Evolutionary conservation across 2,113 vertebrate genomes (phyloP).

Genomic region (Paramisgurnus dabryanus): DNA sequence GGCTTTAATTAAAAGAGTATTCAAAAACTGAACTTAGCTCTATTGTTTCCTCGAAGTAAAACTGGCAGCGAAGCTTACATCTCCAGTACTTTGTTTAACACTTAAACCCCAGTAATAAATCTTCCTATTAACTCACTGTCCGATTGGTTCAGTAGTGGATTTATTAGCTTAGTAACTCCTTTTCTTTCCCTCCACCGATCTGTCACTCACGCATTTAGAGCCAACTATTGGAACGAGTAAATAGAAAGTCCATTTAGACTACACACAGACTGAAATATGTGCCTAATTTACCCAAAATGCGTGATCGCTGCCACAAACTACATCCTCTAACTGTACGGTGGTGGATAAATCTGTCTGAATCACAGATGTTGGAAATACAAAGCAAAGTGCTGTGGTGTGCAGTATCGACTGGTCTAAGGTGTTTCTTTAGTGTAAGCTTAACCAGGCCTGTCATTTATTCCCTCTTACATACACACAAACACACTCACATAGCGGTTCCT

Average conservation of each 20-base stretch:
- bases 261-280: not conserved
- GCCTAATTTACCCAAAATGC: not conserved
- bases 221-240: constrained; percentile 17
- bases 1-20: not conserved
- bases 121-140: constrained; percentile 3
- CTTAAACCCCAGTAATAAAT: constrained; percentile 21
- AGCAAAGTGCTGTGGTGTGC: not conserved
- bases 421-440: constrained; percentile 17
- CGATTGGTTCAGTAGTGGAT: constrained; percentile 6
- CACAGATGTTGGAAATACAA: not conserved
- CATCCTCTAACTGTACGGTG: not conserved
- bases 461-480: not conserved
- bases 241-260: not conserved
- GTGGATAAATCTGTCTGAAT: not conserved
- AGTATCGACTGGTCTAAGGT: not conserved
- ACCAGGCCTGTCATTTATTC: not conserved
- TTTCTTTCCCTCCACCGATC: not conserved
- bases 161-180: constrained; percentile 40
- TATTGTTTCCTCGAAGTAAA: not conserved
- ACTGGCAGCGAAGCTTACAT: not conserved
- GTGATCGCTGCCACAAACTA: not conserved
- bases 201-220: constrained; percentile 17
- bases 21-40: not conserved
- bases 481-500: constrained; percentile 10
- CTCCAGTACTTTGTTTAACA: constrained; percentile 37